Percentiles rank a stretch among this genome's conserved stretches.
Conservation (phyloP, 2,797 vertebrate genomes). For the Lerista edwardsae region DNA sequence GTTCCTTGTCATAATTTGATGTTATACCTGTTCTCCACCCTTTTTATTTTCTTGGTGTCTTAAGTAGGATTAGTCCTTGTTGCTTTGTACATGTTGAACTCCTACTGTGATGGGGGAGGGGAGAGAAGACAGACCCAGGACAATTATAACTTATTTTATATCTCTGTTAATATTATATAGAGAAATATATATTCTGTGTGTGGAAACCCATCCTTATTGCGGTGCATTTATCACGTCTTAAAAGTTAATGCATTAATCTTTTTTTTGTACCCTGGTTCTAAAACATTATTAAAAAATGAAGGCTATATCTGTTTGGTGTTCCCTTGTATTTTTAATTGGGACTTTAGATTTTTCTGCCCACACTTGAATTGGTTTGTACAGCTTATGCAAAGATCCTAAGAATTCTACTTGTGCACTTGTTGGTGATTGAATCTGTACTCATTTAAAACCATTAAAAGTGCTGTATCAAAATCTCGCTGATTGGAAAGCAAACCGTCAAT, state of each 20-base stretch:
- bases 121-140: constrained; percentile 49
- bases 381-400: background rate
- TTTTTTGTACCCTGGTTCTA: constrained; percentile 71
- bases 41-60: constrained; percentile 56
- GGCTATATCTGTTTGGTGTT: constrained; percentile 34
- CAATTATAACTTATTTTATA: constrained; percentile 81
- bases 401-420: background rate
- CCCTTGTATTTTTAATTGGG: constrained; percentile 24
- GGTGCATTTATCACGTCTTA: constrained; percentile 70
- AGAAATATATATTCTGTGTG: constrained; percentile 76
- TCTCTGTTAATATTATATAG: constrained; percentile 72
- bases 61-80: constrained; percentile 49
- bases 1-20: background rate
- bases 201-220: constrained; percentile 71
- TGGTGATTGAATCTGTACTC: background rate
- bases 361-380: background rate
- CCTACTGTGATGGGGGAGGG: constrained; percentile 62
- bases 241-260: constrained; percentile 71
- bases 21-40: background rate
- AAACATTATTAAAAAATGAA: constrained; percentile 69
- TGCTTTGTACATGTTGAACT: constrained; percentile 70
- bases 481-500: background rate
- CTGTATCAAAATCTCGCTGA: background rate
- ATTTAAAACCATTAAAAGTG: background rate
- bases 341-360: background rate